A percentile compares a stretch with the other conserved stretches of the same genome.
These are phyloP conservation scores for Adelges cooleyi DNA, from an alignment of 1,140 invertebrate genomes.

Conservation along the genomic window DNA sequence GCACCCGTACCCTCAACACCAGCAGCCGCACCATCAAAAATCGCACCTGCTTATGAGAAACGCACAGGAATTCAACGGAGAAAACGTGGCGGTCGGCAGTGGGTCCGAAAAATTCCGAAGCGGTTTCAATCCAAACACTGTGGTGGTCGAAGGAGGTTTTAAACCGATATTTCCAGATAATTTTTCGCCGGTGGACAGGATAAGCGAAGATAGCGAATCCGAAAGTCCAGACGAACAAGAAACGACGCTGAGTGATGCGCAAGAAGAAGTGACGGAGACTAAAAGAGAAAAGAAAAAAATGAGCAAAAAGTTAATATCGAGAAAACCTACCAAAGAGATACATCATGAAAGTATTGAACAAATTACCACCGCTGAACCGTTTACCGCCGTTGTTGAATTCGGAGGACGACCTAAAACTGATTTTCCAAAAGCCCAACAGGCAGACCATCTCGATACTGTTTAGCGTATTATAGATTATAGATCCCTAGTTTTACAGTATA, in stretches of 20 bases:
- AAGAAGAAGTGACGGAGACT: background rate
- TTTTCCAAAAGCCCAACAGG: no score
- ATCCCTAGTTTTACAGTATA: no score
- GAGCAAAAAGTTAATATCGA: slow-evolving; percentile 8
- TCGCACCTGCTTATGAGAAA: no score
- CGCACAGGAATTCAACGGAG: no score
- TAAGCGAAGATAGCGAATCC: no score
- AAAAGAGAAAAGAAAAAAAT: background rate
- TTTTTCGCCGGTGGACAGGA: background rate
- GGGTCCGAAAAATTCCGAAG: background rate
- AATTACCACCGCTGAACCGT: no score
- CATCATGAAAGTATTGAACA: no score
- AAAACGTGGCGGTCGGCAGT: background rate
- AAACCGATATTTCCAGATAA: slow-evolving; percentile 55
- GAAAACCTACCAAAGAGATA: background rate
- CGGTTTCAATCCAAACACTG: slow-evolving; percentile 64
- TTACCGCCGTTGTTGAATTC: no score
- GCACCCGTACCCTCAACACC: background rate
- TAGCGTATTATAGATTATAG: no score
- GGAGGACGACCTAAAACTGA: no score
- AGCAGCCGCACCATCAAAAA: background rate
- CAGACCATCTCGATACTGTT: no score
- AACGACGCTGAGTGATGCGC: background rate
- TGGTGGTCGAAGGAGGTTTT: slow-evolving; percentile 70
- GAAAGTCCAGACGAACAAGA: background rate